Percentiles rank a stretch among this genome's conserved stretches.
Evolutionary conservation across 2,797 vertebrate genomes (phyloP).

Genomic region (Setipinna tenuifilis): DNA sequence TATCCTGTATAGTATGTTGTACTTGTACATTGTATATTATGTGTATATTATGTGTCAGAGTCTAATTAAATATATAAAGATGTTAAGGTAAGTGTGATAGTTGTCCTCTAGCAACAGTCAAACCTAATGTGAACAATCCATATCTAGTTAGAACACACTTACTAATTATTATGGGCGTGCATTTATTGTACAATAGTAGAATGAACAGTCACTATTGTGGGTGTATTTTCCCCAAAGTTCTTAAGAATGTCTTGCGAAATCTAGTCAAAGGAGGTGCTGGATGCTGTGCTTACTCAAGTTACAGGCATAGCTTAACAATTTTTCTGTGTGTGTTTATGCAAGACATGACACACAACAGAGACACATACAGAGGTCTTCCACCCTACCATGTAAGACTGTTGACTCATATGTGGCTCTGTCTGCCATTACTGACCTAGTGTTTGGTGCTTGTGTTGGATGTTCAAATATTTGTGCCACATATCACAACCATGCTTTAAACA

Average conservation of each 20-base stretch:
- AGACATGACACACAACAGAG: conserved; percentile 42
- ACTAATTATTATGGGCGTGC: background rate
- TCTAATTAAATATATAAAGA: too few relatives aligned
- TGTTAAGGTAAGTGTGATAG: background rate
- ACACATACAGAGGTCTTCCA: conserved; percentile 44
- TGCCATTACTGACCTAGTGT: conserved; percentile 50
- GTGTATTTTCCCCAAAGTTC: background rate
- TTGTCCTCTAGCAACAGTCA: background rate
- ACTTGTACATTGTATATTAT: too few relatives aligned
- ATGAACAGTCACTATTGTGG: too few relatives aligned
- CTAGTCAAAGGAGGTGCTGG: background rate
- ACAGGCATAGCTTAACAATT: conserved; percentile 40
- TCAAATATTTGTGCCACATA: background rate
- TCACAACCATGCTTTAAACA: background rate
- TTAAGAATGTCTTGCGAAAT: background rate
- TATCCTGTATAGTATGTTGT: too few relatives aligned
- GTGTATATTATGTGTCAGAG: too few relatives aligned
- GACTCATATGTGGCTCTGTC: conserved; percentile 52
- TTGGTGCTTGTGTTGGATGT: background rate
- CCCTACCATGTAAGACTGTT: conserved; percentile 73
- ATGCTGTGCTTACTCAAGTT: conserved; percentile 31
- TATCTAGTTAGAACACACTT: background rate
- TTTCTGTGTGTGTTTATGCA: conserved; percentile 48
- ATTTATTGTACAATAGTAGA: background rate
- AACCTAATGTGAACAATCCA: background rate